These are phyloP conservation scores for Brachionus manjavacas DNA, from an alignment of 1,140 invertebrate genomes.

Conservation along the genomic window DNA sequence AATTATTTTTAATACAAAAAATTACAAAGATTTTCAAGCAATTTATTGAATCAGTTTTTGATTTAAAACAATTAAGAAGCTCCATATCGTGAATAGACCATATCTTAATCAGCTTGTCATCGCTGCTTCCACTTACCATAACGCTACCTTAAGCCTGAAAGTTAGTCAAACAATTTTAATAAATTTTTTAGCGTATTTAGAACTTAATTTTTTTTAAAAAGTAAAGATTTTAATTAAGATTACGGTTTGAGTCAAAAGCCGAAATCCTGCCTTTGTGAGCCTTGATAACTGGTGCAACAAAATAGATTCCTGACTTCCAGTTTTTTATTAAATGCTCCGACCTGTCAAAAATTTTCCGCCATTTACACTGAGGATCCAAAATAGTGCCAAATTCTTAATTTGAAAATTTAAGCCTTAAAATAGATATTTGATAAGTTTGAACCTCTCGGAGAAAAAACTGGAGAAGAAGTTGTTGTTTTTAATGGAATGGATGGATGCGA, in stretches of 20 bases:
- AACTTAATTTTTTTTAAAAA: background rate
- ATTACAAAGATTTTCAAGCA: constrained; percentile 26
- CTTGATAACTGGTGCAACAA: constrained; percentile 47
- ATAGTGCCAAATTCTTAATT: background rate
- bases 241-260: constrained; percentile 50
- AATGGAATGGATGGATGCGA: background rate
- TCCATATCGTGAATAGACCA: constrained; percentile 1
- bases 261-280: constrained; percentile 50
- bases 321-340: constrained; percentile 48
- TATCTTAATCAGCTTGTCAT: constrained; percentile 9
- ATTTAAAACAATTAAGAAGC: background rate
- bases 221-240: background rate
- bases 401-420: background rate
- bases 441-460: background rate
- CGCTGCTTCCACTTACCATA: constrained; percentile 3
- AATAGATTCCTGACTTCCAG: constrained; percentile 50
- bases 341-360: constrained; percentile 50
- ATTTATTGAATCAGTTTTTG: background rate
- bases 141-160: background rate
- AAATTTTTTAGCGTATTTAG: background rate
- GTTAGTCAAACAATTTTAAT: background rate
- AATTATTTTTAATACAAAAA: background rate
- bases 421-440: background rate
- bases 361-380: constrained; percentile 45
- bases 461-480: background rate